phyloP scores from a whole-genome alignment of 2,113 vertebrate genomes.

The Microcebus murinus region DNA sequence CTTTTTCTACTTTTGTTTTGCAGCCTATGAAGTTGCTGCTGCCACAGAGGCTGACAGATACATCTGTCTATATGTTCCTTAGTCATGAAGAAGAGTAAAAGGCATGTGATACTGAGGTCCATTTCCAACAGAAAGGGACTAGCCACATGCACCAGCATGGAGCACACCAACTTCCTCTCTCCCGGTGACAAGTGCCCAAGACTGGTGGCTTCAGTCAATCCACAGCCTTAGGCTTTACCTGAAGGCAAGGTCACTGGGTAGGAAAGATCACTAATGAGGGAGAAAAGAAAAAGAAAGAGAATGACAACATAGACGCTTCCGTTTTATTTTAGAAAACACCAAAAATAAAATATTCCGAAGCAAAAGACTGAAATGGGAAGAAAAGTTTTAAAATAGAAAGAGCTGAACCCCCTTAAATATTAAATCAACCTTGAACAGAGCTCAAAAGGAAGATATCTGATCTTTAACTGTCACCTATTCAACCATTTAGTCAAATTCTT shows the following conservation, averaged over 20 bases:
- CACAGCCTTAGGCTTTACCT: neutral
- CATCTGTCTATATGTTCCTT: neutral
- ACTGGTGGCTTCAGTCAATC: neutral
- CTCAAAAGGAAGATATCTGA: neutral
- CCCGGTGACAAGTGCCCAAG: neutral
- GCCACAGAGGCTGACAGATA: neutral
- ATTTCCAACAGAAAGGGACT: neutral
- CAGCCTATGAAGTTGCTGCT: neutral
- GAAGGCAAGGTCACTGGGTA: neutral
- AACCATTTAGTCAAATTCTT: neutral
- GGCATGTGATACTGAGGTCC: neutral
- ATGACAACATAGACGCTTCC: neutral
- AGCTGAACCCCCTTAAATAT: neutral
- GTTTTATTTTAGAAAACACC: constrained; percentile 18
- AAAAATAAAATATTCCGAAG: constrained; percentile 21
- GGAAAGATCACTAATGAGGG: neutral
- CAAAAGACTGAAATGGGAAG: constrained; percentile 16
- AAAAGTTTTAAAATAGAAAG: constrained; percentile 8
- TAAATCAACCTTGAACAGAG: neutral
- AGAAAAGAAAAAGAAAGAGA: neutral
- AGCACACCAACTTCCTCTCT: neutral
- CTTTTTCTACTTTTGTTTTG: neutral
- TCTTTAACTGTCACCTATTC: neutral
- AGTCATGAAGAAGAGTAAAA: neutral
- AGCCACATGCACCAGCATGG: neutral